phyloP scores from a whole-genome alignment of 1,140 invertebrate species.

The Macrobrachium nipponense region DNA sequence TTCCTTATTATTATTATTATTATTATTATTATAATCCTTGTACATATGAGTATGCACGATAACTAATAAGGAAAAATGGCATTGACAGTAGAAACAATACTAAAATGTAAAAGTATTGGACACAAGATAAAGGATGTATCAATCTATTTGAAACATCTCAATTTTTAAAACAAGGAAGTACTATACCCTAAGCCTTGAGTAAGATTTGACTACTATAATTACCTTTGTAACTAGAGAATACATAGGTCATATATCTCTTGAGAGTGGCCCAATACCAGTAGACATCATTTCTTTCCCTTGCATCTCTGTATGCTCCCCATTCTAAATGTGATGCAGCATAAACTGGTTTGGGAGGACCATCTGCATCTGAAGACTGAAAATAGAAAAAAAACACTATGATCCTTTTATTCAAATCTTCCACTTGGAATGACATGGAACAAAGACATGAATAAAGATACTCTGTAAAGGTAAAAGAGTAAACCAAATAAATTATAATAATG shows the following conservation, averaged over 20 bases:
- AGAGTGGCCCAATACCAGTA: constrained; percentile 90
- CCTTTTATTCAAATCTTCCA: neutral
- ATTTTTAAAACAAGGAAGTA: neutral
- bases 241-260: constrained; percentile 78
- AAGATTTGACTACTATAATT: neutral
- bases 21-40: too few species aligned
- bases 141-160: too few species aligned
- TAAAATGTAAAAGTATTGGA: too few species aligned
- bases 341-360: constrained; percentile 76
- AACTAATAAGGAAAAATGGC: neutral
- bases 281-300: constrained; percentile 75
- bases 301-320: constrained; percentile 87
- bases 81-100: too few species aligned
- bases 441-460: too few species aligned
- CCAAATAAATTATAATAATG: too few species aligned
- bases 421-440: too few species aligned
- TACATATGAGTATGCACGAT: too few species aligned
- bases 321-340: constrained; percentile 83
- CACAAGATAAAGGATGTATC: too few species aligned
- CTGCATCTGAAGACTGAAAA: constrained; percentile 67
- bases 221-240: constrained; percentile 79
- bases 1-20: too few species aligned
- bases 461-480: too few species aligned
- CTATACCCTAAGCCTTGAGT: neutral
- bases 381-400: neutral